Percentiles rank a stretch among this genome's conserved stretches.
Conservation (phyloP, 2,113 vertebrate species). For the Trogon surrucura region DNA sequence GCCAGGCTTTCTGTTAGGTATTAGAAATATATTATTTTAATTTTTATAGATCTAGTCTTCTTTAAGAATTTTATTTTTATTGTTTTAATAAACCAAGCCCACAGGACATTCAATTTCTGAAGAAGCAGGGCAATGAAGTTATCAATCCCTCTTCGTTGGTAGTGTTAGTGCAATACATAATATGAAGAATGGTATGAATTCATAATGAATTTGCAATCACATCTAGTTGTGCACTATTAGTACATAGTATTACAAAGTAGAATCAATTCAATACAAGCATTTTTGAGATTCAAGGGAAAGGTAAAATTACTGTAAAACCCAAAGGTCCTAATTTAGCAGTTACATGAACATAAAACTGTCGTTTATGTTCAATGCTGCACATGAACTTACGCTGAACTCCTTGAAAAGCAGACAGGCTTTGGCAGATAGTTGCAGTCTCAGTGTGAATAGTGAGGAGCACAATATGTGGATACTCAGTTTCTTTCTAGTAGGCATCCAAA, state of each 20-base stretch:
- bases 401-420: not conserved
- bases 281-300: constrained; percentile 22
- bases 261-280: constrained; percentile 18
- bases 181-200: not conserved
- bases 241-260: not conserved
- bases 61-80: constrained; percentile 38
- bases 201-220: not conserved
- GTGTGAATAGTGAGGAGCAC: not conserved
- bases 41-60: not conserved
- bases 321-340: constrained; percentile 25
- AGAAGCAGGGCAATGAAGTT: not conserved
- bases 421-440: not conserved
- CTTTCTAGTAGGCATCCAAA: not conserved
- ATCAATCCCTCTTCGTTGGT: not conserved
- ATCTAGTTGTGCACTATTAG: not conserved
- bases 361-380: not conserved
- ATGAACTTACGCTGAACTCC: constrained; percentile 23
- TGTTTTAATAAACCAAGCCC: constrained; percentile 10
- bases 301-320: not conserved
- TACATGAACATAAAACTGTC: not conserved
- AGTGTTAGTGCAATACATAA: not conserved
- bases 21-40: not conserved
- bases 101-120: not conserved
- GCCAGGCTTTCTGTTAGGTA: not conserved
- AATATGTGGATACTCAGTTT: not conserved